Evolutionary conservation across 2,797 vertebrate species (phyloP).

Genomic region (Chloroceryle inda): DNA sequence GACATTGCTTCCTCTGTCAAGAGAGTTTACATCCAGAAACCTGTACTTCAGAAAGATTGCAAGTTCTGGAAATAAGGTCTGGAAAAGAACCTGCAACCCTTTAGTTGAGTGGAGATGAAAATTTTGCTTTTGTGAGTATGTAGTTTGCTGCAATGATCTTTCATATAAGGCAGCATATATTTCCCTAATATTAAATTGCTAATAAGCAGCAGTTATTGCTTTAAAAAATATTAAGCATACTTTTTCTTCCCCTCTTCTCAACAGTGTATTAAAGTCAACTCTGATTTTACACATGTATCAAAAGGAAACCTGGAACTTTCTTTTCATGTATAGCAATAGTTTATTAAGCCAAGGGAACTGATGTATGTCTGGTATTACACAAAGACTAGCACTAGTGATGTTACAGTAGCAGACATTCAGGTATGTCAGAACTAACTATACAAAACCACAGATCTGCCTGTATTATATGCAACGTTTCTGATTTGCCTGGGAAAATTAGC

Average conservation of each 20-base stretch:
- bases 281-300: neutral
- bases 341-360: neutral
- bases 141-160: neutral
- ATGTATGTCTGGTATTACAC: neutral
- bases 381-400: neutral
- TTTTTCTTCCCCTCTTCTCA: neutral
- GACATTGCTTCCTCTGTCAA: neutral
- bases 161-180: accelerated
- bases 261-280: neutral
- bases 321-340: neutral
- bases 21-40: neutral
- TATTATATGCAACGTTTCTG: neutral
- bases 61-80: neutral
- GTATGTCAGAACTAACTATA: neutral
- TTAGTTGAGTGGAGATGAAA: neutral
- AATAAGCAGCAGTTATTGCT: neutral
- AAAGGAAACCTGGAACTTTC: neutral
- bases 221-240: neutral
- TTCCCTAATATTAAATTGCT: neutral
- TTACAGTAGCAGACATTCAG: neutral
- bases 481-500: neutral
- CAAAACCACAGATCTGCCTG: neutral
- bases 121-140: neutral
- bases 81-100: neutral
- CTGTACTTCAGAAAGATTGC: neutral